Base-by-base conservation (phyloP, 2,113 vertebrate genomes). In the Ameiurus melas region DNA sequence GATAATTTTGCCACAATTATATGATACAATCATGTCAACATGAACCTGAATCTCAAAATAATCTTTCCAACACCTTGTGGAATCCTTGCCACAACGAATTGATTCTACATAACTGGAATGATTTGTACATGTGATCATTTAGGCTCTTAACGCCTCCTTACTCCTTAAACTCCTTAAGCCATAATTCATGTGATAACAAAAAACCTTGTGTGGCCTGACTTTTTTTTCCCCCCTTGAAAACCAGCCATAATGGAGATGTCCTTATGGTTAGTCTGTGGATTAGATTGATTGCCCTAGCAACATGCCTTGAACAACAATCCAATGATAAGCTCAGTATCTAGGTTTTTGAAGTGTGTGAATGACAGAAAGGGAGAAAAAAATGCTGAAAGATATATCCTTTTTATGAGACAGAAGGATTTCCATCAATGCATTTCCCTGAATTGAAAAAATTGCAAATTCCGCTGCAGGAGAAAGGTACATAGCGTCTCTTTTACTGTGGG, bases 291-390 rank as follows among this genome's bases (percentile, higher is more conserved):
- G 84, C 10, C 20, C 89, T 90, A 89, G 91, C 90, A 79, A 84
- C 77, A 71, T 77, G 53, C 79, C 57, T 89, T 77, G 13, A 77
- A 70, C 84, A 91, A 90, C 91, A 92, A 88, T 90, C 66, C 88
- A 92, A 91, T 89, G 83, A 93, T 86, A 86, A 92, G 91, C 91
- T 91, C 78, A 60, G 64, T 12, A 62, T 87, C 47, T 55, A 80
- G 25, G 75, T 27, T 89, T 57, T 86, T 90, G 53, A 85, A 73
- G 71, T 75, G 68, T 77, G 85, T 90, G 84, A 84, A 84, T 78
- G 90, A 90, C 87, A 91, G 92, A 85, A 91, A 92, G 75, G 83
- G 79, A 60, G 55, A 87, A 86, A 83, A 71, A 33, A 39, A n/a
- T 70, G 12, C 55, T 84, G 16, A 86, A 1, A 57, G 30, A 60